A percentile compares a stretch with the other conserved stretches of the same genome.
These are phyloP conservation scores for Collichthys lucidus DNA, from an alignment of 2,113 vertebrate genomes.

Conservation along the genomic window DNA sequence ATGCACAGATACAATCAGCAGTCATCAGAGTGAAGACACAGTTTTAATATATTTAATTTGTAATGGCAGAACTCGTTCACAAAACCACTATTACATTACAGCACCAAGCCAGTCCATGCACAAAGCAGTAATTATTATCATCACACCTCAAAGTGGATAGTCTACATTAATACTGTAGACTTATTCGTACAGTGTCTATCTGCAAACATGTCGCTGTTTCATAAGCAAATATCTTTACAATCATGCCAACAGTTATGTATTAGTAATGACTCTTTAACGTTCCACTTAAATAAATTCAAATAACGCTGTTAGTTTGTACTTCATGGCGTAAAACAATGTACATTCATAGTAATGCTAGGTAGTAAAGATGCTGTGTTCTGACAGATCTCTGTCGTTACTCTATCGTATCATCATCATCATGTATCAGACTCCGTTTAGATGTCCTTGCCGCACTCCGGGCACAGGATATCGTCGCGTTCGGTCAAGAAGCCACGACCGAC, in stretches of 20 bases:
- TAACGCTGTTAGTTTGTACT: conserved; percentile 55
- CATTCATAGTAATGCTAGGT: conserved; percentile 46
- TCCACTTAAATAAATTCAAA: conserved; percentile 34
- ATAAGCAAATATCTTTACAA: conserved; percentile 50
- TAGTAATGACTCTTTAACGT: conserved; percentile 29
- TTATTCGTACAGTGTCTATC: conserved; percentile 31
- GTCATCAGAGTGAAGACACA: conserved; percentile 27
- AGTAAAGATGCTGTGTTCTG: conserved; percentile 36
- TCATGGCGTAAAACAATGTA: conserved; percentile 44
- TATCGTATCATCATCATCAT: conserved; percentile 2
- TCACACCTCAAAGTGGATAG: conserved; percentile 37
- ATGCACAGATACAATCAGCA: conserved; percentile 33
- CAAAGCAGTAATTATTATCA: conserved; percentile 46
- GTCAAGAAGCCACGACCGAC: conserved; percentile 98
- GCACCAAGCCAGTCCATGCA: conserved; percentile 59
- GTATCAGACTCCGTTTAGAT: conserved; percentile 84
- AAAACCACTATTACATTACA: conserved; percentile 37
- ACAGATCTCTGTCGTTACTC: conserved; percentile 26
- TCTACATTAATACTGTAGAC: conserved; percentile 31
- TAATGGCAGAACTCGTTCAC: conserved; percentile 49
- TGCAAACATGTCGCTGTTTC: conserved; percentile 24
- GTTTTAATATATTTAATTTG: conserved; percentile 34
- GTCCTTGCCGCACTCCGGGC: conserved; percentile 97
- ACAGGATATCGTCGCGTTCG: conserved; percentile 95
- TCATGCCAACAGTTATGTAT: conserved; percentile 38